Base-by-base conservation (phyloP, 2,888 invertebrate species). In the Scaptomyza parva region DNA sequence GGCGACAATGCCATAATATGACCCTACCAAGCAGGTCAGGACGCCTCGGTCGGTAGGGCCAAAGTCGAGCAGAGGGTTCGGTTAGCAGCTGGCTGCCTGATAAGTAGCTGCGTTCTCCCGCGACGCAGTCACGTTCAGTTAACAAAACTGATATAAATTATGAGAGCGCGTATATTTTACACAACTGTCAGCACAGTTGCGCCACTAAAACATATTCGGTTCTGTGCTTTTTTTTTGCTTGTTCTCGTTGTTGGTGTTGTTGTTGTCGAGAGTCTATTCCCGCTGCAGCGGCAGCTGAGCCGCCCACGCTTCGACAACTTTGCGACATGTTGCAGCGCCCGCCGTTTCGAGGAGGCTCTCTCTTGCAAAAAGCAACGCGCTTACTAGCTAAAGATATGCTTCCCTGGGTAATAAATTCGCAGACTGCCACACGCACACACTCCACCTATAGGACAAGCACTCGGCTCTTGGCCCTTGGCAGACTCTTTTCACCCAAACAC, bases 101-200 rank as follows among this genome's bases (percentile, higher is more conserved):
- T 55, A 83, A 72, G 64, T 55, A 58, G 59, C 78, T 64, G 50
- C 51, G 53, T 17, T 37, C 50, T 71, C 79, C 71, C 79, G 59
- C 59, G 73, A 64, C 82, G 73, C 88, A 88, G 88, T 86, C 88
- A 88, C 88, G 81, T 87, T 72, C 76, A 83, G 81, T 86, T 83
- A 86, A 86, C 86, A 73, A 88, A 88, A 88, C 84, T 88, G 80
- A 86, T 80, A 83, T 83, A 88, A 83, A 83, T 83, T 83, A 88
- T 82, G 88, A 86, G 84, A 39, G 52, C 63, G 88, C 83, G 84
- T 84, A 83, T 83, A 82, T 82, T 82, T 83, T 86, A 86, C 69
- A 86, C 53, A 88, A 80, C 87, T 88, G 83, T 83, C 88, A 86
- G 87, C 85, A 64, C 87, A 76, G 85, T 80, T 77, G 81, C 65